Evolutionary conservation across 2,113 vertebrate genomes (phyloP).

Genomic region (Tragelaphus scriptus): DNA sequence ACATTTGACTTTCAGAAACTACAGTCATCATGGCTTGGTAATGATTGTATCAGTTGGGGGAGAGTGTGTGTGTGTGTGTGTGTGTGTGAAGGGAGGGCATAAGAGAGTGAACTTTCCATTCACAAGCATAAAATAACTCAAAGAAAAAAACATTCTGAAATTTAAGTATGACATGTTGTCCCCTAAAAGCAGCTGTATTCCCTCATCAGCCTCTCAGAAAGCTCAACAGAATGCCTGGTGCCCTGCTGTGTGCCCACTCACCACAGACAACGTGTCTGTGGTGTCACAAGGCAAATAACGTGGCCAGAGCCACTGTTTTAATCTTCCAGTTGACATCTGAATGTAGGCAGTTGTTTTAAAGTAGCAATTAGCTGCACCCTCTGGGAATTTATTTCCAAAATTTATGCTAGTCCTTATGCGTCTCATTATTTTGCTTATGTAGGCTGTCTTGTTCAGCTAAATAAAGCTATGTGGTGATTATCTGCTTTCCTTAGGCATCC

Average conservation of each 20-base stretch:
- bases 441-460: conserved; percentile 26
- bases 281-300: conserved; percentile 51
- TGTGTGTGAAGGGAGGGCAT: background rate
- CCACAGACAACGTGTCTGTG: conserved; percentile 57
- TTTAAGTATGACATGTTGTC: conserved; percentile 29
- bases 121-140: background rate
- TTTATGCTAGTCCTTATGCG: background rate
- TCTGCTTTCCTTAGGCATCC: conserved; percentile 11
- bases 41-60: conserved; percentile 20
- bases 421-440: conserved; percentile 38
- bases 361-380: conserved; percentile 43
- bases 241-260: conserved; percentile 24
- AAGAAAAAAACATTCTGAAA: conserved; percentile 59
- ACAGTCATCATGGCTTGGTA: conserved; percentile 39
- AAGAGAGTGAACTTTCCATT: conserved; percentile 31
- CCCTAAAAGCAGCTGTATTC: conserved; percentile 51
- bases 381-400: conserved; percentile 41
- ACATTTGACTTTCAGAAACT: conserved; percentile 64
- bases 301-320: background rate
- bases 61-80: background rate
- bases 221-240: conserved; percentile 39
- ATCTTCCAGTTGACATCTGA: conserved; percentile 34
- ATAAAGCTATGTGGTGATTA: background rate
- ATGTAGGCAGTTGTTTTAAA: conserved; percentile 32
- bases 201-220: conserved; percentile 41